These are phyloP conservation scores for Sussaba pulchella DNA, from an alignment of 2,888 invertebrate species.

Conservation along the genomic window DNA sequence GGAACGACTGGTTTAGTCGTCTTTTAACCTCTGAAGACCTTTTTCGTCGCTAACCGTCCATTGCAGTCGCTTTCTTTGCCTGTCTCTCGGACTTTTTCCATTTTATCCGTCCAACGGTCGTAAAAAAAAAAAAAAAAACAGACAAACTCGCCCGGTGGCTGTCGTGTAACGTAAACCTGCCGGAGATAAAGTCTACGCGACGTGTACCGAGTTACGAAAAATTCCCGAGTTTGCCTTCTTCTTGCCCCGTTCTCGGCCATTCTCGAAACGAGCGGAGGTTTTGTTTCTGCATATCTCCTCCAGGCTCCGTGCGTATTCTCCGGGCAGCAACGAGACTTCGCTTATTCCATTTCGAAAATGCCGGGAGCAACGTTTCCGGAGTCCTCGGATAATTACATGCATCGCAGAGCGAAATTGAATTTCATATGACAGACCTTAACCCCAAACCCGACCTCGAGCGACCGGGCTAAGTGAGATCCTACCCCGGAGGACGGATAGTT, in stretches of 20 bases:
- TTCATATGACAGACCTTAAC: not conserved
- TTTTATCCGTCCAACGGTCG: constrained; percentile 45
- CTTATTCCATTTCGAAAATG: constrained; percentile 15
- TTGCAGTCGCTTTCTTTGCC: constrained; percentile 32
- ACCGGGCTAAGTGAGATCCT: not conserved
- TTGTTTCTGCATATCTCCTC: constrained; percentile 12
- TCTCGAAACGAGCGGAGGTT: constrained; percentile 19
- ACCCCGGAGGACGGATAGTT: not conserved
- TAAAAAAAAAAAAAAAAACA: constrained; percentile 35
- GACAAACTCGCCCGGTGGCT: constrained; percentile 37
- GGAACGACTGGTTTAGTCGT: constrained; percentile 29
- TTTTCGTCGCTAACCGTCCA: constrained; percentile 22
- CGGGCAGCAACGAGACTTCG: not conserved
- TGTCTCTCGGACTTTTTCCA: constrained; percentile 51
- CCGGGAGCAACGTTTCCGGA: constrained; percentile 10
- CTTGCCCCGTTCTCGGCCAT: not conserved
- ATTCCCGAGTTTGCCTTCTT: constrained; percentile 27
- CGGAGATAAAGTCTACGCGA: constrained; percentile 36
- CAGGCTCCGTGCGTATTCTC: not conserved
- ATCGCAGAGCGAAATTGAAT: constrained; percentile 3
- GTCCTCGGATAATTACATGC: constrained; percentile 19
- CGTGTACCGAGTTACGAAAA: constrained; percentile 30
- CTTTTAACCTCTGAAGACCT: constrained; percentile 26
- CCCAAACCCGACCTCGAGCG: not conserved
- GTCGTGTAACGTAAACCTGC: constrained; percentile 37